Conservation (phyloP, 2,888 invertebrate genomes). For the Zelleria hepariella region DNA sequence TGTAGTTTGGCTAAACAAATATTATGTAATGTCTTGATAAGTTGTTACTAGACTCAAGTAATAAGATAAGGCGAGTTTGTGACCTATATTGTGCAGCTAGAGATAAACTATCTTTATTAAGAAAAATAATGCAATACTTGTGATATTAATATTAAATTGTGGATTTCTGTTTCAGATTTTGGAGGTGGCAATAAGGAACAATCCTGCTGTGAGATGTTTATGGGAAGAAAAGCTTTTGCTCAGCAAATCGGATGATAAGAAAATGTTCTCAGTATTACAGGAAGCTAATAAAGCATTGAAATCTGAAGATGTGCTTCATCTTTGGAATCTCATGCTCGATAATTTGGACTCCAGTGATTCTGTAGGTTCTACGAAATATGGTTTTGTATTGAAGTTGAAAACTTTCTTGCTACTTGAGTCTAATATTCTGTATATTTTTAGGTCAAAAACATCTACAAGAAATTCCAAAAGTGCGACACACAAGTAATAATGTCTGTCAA, state of each 20-base stretch:
- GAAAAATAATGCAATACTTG: neutral
- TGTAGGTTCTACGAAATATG: slow-evolving; percentile 30
- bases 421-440: slow-evolving; percentile 25
- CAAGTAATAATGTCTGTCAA: slow-evolving; percentile 67
- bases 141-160: no score
- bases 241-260: slow-evolving; percentile 42
- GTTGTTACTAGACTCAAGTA: no score
- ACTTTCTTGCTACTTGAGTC: neutral
- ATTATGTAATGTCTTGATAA: no score
- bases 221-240: slow-evolving; percentile 52
- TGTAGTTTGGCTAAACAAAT: no score
- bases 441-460: slow-evolving; percentile 46
- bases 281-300: slow-evolving; percentile 48
- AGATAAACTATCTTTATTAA: neutral
- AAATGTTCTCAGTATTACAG: slow-evolving; percentile 39
- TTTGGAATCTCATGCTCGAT: slow-evolving; percentile 50
- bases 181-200: slow-evolving; percentile 34
- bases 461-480: slow-evolving; percentile 60
- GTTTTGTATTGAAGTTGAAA: neutral
- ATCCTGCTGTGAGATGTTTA: slow-evolving; percentile 32
- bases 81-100: no score
- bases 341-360: slow-evolving; percentile 36
- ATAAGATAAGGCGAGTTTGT: no score
- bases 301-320: slow-evolving; percentile 33
- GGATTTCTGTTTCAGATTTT: slow-evolving; percentile 36